Base-by-base conservation (phyloP, 2,888 invertebrate species). In the Pandemis corylana region DNA sequence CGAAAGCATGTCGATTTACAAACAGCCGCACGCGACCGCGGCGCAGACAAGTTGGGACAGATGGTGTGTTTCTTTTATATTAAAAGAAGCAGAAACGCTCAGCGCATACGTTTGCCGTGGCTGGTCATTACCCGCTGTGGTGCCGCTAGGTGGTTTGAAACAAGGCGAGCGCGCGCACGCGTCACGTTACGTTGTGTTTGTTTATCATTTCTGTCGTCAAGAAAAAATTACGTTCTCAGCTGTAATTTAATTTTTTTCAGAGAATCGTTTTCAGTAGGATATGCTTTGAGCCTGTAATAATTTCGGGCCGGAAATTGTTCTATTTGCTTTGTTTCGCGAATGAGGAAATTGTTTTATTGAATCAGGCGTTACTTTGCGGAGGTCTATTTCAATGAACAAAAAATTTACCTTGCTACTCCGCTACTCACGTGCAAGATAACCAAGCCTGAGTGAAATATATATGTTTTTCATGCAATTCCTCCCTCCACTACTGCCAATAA, bases 1-100 rank as follows among this genome's bases (percentile, higher is more conserved):
- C 68, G 68, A 80, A 20, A 78, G 76, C 77, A 80, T 78, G 68
- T 46, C 77, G 79, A 81, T 81, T 82, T 80, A 80, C 81, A 80
- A 80, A 78, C 80, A 80, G 78, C 75, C 68, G 76, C 80, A 78
- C 77, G 78, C 76, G 77, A 80, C 69, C 62, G 20, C 15, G 46
- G 5, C 51, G 51, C 46, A 64, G 64, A 64, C 46, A 5, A 20
- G 20, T 68, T 56, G 56, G 44, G 67, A 56, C 67, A 56, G 36
- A 68, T 44, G 46, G 44, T 64, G 44, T 12, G 41, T 68, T 56
- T 53, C 51, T 15, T 51, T 62, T 62, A 62, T 41, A 49, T 62
- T 69, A 36, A 62, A 61, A 41, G 49, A 63, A 49, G 51, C 63
- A 63, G 42, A 68, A 56, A 56, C 56, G 56, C 13, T 10, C 36